Base-by-base conservation (phyloP, 2,888 invertebrate species). In the Pherbina coryleti region DNA sequence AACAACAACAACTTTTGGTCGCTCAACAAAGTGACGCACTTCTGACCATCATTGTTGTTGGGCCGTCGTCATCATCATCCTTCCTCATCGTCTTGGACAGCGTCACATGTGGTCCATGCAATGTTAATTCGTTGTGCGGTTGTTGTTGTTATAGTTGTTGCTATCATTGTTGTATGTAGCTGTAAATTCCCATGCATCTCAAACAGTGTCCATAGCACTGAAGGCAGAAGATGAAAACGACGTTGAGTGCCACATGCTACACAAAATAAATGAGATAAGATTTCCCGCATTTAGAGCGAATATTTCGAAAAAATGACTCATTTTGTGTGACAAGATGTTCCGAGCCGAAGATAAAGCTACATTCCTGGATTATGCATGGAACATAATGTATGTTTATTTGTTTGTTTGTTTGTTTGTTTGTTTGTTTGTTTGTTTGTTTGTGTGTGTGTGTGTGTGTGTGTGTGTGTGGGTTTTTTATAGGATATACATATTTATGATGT, bases 401-500 rank as follows among this genome's bases (percentile, higher is more conserved):
- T 49, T n/a, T 37, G n/a, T 25, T 22, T 22, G 17, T 55, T 60
- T 28, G 2, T n/a, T n/a, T n/a, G n/a, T n/a, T n/a, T n/a, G n/a
- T n/a, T n/a, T n/a, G n/a, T n/a, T n/a, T n/a, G n/a, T n/a, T n/a
- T n/a, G n/a, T n/a, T n/a, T n/a, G n/a, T n/a, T n/a, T n/a, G n/a
- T n/a, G n/a, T n/a, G n/a, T n/a, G n/a, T n/a, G n/a, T n/a, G n/a
- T n/a, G 25, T 28, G 22, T 51, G 17, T 49, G 34, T 37, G n/a
- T 25, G 44, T 22, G 17, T 55, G 22, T 28, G 2, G 25, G 25
- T 73, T 73, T 28, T 62, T 73, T 62, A 73, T 73, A 11, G 73
- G 73, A 73, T 62, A 73, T 44, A 44, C 44, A 44, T 62, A 73
- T 73, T 62, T 73, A 62, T 72, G 60, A 72, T 73, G 73, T 73